Conservation (phyloP, 2,797 vertebrate genomes). For the Pangasius krempfi region DNA sequence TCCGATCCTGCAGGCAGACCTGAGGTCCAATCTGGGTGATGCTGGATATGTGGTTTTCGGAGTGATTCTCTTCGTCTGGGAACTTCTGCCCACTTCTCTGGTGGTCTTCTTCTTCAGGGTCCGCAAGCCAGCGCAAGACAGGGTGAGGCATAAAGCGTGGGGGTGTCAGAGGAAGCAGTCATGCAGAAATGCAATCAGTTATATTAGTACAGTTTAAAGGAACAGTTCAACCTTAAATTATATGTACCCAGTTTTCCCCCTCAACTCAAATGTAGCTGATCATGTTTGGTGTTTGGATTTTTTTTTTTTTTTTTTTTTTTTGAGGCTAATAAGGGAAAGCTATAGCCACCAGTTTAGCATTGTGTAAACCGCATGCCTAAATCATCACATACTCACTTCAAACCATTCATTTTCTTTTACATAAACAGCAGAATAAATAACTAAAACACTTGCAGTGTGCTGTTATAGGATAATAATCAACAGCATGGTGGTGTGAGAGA, state of each 20-base stretch:
- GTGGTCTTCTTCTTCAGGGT: slow-evolving; percentile 96
- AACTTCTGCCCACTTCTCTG: slow-evolving; percentile 91
- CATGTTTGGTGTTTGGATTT: neutral
- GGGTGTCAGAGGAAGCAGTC: neutral
- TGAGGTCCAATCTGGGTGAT: slow-evolving; percentile 89
- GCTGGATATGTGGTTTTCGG: slow-evolving; percentile 90
- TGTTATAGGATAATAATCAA: neutral
- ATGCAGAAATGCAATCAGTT: neutral
- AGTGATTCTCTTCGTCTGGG: slow-evolving; percentile 92
- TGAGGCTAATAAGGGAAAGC: neutral
- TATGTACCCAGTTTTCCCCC: neutral
- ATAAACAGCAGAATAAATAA: neutral
- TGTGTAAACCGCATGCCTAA: neutral
- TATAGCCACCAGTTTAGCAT: neutral
- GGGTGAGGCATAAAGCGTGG: slow-evolving; percentile 73
- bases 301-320: too few species aligned
- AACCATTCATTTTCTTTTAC: neutral
- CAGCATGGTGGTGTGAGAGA: neutral
- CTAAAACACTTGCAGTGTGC: neutral
- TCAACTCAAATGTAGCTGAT: neutral
- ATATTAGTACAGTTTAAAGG: neutral
- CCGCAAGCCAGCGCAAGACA: slow-evolving; percentile 82
- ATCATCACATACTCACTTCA: neutral
- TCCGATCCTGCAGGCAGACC: slow-evolving; percentile 80
- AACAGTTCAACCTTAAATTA: neutral